A percentile compares a stretch with the other conserved stretches of the same genome.
Conservation (phyloP, 2,113 vertebrate species). For the Rissa tridactyla region DNA sequence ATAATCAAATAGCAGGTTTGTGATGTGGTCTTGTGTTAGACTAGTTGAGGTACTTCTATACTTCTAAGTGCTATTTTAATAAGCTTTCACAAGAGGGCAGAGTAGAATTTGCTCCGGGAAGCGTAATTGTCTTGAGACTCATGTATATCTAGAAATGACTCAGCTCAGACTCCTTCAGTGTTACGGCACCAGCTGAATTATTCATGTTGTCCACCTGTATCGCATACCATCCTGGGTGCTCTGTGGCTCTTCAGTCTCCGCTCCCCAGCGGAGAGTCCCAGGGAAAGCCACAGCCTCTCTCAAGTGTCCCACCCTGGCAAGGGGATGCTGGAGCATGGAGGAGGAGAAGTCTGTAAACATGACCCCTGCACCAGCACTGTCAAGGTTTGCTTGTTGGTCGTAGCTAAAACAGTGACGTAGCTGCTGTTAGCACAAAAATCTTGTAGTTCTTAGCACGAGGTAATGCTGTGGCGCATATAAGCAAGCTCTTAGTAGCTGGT, state of each 20-base stretch:
- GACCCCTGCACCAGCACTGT: not conserved
- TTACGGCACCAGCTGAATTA: not conserved
- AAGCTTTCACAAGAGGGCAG: constrained; percentile 44
- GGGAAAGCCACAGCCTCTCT: not conserved
- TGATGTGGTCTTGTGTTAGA: not conserved
- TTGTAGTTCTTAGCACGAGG: not conserved
- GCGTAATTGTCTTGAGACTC: not conserved
- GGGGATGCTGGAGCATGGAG: not conserved
- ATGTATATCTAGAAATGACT: not conserved
- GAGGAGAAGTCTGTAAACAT: not conserved
- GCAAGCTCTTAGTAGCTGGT: not conserved
- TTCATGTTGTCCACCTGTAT: not conserved
- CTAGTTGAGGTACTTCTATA: not conserved
- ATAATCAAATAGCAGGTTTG: not conserved
- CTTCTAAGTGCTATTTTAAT: constrained; percentile 9
- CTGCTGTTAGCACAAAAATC: not conserved
- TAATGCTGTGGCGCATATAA: not conserved
- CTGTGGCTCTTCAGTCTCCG: not conserved
- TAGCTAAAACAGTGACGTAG: not conserved
- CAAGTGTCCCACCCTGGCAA: fast-evolving
- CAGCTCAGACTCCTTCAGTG: not conserved
- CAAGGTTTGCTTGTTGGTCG: not conserved
- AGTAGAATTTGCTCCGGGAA: not conserved
- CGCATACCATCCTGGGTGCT: fast-evolving
- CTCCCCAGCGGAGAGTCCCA: not conserved